A percentile compares a stretch with the other conserved stretches of the same genome.
These are phyloP conservation scores for Pelagia noctiluca DNA, from an alignment of 30 jellyfish, hydroid and myxozoan genomes.

Conservation along the genomic window DNA sequence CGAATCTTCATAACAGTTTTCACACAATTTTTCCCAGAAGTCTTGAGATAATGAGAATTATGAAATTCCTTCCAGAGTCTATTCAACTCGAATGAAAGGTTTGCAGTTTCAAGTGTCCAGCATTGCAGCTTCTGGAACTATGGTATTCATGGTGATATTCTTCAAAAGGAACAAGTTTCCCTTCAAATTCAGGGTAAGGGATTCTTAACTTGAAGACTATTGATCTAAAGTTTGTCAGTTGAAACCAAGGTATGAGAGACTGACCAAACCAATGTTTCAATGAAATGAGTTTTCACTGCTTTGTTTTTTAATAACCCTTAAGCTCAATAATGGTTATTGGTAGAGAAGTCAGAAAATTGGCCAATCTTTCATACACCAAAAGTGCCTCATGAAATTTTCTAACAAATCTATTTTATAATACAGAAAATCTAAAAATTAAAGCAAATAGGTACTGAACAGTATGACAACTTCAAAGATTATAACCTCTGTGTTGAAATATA, in stretches of 20 bases:
- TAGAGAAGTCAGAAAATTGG: not conserved
- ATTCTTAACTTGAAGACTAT: not conserved
- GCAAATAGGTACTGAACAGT: no score
- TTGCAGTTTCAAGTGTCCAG: conserved; percentile 79
- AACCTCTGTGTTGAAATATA: no score
- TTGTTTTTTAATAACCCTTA: no score
- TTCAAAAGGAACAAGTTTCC: conserved; percentile 76
- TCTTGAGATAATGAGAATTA: no score
- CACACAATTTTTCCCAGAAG: no score
- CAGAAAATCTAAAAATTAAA: no score
- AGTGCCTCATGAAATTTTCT: no score
- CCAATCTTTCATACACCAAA: no score
- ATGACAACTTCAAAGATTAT: no score
- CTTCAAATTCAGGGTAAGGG: conserved; percentile 78
- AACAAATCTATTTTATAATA: no score
- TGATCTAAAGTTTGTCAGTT: not conserved
- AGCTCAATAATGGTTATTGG: not conserved
- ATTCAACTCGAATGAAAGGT: conserved; percentile 79
- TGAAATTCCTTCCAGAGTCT: no score
- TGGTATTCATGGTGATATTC: conserved; percentile 72
- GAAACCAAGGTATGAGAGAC: not conserved
- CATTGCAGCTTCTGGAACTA: conserved; percentile 68
- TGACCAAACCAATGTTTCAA: not conserved
- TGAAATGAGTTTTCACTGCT: not conserved
- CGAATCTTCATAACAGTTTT: no score